Base-by-base conservation (phyloP, 2,888 invertebrate species). In the Dynastes grantii region DNA sequence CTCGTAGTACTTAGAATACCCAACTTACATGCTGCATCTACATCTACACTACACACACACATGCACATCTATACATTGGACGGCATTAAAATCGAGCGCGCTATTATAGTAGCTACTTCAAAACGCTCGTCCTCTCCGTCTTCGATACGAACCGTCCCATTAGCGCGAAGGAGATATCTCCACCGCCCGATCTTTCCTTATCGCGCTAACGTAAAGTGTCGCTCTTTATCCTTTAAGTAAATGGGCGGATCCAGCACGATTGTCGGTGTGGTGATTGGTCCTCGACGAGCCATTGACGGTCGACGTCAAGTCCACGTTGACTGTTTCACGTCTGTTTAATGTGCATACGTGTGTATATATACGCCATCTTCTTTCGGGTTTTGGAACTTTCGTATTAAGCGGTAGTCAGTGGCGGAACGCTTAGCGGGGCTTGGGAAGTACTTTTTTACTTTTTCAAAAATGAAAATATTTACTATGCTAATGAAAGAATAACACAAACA, bases 171-270 rank as follows among this genome's bases (percentile, higher is more conserved):
- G 83, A 85, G 85, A 85, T 79, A 80, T 77, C 76, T 77, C 45
- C 68, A 73, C 67, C 64, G 70, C 70, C 80, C 81, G 82, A 80
- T 80, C 82, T 83, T 83, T 85, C 87, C 85, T 86, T 86, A 86
- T 87, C 87, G 84, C 86, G 84, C 86, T 83, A 82, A 83, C 82
- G 84, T 79, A 85, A 85, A 87, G 87, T 87, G 87, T 86, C 86
- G 86, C 86, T 87, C 87, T 87, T 87, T 87, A 88, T 88, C 87
- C 87, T 85, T 85, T 86, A 88, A 88, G 88, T 87, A 88, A 87
- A 86, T 84, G 87, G 88, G 88, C 87, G 88, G 81, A 81, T 81
- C 81, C 76, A 22, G 40, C 5, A 11, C 13, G 9, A 9, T 8
- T 37, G 11, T 13, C 29, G 78, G 75, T 80, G 37, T 71, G 87